Base-by-base conservation (phyloP, 2,888 invertebrate genomes). In the Pogonocherus hispidulus region DNA sequence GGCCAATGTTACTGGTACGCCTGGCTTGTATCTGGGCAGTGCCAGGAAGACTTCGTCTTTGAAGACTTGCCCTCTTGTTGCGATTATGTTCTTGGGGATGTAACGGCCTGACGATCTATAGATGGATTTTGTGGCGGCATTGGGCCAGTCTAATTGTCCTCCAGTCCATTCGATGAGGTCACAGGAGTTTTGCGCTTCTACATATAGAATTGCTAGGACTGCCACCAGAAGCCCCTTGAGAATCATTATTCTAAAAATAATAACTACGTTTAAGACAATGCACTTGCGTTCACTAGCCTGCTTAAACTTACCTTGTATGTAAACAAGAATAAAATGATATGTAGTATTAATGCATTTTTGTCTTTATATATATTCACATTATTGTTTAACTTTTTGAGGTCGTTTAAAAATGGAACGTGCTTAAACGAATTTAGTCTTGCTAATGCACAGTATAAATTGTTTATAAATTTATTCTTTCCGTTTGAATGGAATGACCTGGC, bases 1-100 rank as follows among this genome's bases (percentile, higher is more conserved):
- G 63, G 91, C 93, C 18, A 93, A 83, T 0, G 92, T 92, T 11
- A 91, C 90, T 0, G 92, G 88, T 0, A 92, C 89, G 1, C 93
- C 93, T 8, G 87, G 86, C 70, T 90, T 90, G 81, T 88, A 88
- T 75, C 91, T 86, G 0, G 91, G 91, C 73, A 90, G 75, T 0
- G 90, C 90, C 19, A 91, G 62, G 73, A 87, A 88, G 0, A 87
- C 87, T 23, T 87, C 86, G 60, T 90, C 89, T 41, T 86, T 86
- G 78, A 86, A 86, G 49, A 91, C 86, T 80, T 90, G 90, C 0
- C 86, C 86, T 22, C 90, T 85, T 2, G 91, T 91, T 0, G 88
- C 89, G 68, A 91, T 90, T 47, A 89, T 84, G 82, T 90, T 90
- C 74, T 88, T 89, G 44, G 87, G 82, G 3, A 88, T 85, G 78